Percentiles rank a stretch among this genome's conserved stretches.
These are phyloP conservation scores for Ypsolopha sequella DNA, from an alignment of 2,888 invertebrate species.

Conservation along the genomic window DNA sequence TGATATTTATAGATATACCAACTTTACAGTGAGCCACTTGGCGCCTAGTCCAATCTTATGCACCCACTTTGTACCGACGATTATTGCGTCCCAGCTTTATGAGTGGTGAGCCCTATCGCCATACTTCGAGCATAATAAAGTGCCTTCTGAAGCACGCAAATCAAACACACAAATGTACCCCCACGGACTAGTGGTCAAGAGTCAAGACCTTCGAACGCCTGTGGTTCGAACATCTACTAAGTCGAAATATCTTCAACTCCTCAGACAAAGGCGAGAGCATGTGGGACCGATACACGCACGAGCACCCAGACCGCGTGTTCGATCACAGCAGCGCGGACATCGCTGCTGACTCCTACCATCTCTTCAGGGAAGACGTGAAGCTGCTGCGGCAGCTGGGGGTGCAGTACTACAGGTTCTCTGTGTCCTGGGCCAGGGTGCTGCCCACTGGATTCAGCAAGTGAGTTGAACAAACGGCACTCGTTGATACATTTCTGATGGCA, in stretches of 20 bases:
- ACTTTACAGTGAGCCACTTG: too few species aligned
- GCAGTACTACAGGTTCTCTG: slow-evolving; percentile 70
- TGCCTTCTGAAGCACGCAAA: too few species aligned
- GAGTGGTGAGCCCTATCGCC: too few species aligned
- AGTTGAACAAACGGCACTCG: slow-evolving; percentile 15
- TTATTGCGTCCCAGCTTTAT: too few species aligned
- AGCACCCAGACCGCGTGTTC: slow-evolving; percentile 54
- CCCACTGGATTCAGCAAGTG: slow-evolving; percentile 69
- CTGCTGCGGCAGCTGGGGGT: slow-evolving; percentile 69
- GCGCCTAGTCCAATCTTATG: too few species aligned
- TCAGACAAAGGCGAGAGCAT: slow-evolving; percentile 74
- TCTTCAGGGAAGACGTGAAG: slow-evolving; percentile 70
- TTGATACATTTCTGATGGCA: background rate
- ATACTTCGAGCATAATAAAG: too few species aligned
- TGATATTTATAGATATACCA: too few species aligned
- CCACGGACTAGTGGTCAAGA: too few species aligned
- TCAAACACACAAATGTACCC: too few species aligned
- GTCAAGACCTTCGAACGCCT: too few species aligned
- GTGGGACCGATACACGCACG: slow-evolving; percentile 77
- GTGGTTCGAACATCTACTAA: too few species aligned
- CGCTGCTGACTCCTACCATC: slow-evolving; percentile 77
- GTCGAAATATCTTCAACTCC: background rate
- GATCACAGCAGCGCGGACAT: slow-evolving; percentile 73
- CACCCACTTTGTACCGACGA: too few species aligned
- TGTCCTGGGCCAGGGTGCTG: slow-evolving; percentile 77